phyloP scores from a whole-genome alignment of 2,888 invertebrate species.

The Eupithecia abbreviata region DNA sequence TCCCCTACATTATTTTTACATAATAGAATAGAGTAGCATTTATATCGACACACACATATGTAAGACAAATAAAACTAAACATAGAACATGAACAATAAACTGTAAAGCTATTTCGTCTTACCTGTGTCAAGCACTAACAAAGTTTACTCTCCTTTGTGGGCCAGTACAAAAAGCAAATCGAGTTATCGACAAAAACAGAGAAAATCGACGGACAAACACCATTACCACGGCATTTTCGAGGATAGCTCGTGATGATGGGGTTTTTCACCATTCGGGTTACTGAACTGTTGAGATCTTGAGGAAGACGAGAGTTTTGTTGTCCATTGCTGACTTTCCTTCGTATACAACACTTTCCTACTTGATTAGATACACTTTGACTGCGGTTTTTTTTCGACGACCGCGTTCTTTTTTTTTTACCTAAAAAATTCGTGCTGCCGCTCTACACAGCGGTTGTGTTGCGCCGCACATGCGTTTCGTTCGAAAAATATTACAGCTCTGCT shows the following conservation, averaged over 20 bases:
- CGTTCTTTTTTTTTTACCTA: no score
- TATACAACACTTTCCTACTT: background rate
- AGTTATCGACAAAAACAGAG: conserved; percentile 81
- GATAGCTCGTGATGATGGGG: conserved; percentile 77
- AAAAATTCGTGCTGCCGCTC: no score
- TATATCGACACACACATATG: no score
- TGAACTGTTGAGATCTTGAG: conserved; percentile 12
- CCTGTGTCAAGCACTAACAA: conserved; percentile 63
- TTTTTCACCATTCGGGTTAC: conserved; percentile 65
- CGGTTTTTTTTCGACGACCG: no score
- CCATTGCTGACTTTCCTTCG: conserved; percentile 49
- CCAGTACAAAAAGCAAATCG: conserved; percentile 80
- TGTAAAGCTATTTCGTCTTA: background rate
- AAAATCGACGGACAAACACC: conserved; percentile 82
- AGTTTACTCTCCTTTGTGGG: conserved; percentile 77
- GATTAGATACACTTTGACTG: no score
- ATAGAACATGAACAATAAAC: background rate
- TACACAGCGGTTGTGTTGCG: no score
- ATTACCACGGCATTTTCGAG: conserved; percentile 80
- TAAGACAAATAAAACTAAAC: no score
- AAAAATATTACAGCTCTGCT: no score
- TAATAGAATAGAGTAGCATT: no score
- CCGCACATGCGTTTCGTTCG: no score
- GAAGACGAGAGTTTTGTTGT: conserved; percentile 16
- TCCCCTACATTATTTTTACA: no score